A percentile compares a stretch with the other conserved stretches of the same genome.
Evolutionary conservation across 2,888 invertebrate species (phyloP).

Genomic region (Podotricha telesiphe): DNA sequence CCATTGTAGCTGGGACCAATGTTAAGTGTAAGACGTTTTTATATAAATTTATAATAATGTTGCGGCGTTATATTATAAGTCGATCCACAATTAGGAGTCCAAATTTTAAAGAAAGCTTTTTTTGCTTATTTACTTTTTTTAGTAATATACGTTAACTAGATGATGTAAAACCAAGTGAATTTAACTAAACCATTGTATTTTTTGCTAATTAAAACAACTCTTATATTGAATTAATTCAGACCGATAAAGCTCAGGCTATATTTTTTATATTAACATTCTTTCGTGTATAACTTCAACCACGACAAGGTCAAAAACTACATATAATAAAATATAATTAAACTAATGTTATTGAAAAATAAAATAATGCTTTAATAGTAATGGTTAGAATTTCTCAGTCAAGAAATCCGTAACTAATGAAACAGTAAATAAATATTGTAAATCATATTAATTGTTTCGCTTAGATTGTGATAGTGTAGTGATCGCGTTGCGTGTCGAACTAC

Average conservation of each 20-base stretch:
- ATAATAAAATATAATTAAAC: neutral
- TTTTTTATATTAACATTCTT: neutral
- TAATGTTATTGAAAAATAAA: slow-evolving; percentile 3
- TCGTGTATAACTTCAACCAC: neutral
- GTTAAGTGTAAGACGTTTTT: neutral
- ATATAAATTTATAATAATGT: neutral
- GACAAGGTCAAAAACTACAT: neutral
- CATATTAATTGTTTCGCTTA: slow-evolving; percentile 22
- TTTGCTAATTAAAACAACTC: neutral
- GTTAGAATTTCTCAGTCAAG: slow-evolving; percentile 8
- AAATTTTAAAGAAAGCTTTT: no score
- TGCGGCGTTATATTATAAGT: neutral
- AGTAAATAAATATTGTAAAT: slow-evolving; percentile 31
- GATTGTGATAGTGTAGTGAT: slow-evolving; percentile 31
- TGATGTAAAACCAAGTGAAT: no score
- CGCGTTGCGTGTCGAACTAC: slow-evolving; percentile 24
- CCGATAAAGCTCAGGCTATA: neutral
- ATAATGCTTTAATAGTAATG: neutral
- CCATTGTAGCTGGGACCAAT: slow-evolving; percentile 3
- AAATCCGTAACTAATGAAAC: slow-evolving; percentile 28
- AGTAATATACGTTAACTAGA: no score
- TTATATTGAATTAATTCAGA: neutral
- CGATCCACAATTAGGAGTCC: neutral
- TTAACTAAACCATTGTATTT: neutral
- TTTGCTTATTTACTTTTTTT: no score